phyloP scores from a whole-genome alignment of 2,888 invertebrate species.

The Hydrotaea cyrtoneurina region DNA sequence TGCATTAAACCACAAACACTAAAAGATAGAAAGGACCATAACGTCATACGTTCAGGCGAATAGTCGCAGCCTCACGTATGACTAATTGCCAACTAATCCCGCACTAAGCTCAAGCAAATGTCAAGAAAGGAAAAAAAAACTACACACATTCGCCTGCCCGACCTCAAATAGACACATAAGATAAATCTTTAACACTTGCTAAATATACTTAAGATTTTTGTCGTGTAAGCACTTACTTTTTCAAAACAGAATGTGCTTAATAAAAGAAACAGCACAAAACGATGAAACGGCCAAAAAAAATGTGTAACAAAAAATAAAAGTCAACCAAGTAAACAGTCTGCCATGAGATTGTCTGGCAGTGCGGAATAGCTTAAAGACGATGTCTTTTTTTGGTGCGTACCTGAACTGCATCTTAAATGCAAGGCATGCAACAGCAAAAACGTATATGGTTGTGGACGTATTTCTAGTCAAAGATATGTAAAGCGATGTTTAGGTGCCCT shows the following conservation, averaged over 20 bases:
- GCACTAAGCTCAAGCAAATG: too few species aligned
- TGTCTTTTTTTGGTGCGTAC: conserved; percentile 31
- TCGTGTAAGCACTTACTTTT: conserved; percentile 62
- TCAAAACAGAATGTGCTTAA: conserved; percentile 32
- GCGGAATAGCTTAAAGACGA: too few species aligned
- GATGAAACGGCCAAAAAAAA: conserved; percentile 31
- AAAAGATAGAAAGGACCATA: too few species aligned
- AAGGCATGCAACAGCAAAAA: neutral
- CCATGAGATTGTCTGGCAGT: conserved; percentile 21
- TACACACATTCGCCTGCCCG: neutral
- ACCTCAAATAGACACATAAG: conserved; percentile 36
- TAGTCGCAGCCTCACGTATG: too few species aligned
- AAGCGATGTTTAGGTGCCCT: neutral
- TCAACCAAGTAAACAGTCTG: neutral
- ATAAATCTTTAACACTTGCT: conserved; percentile 70
- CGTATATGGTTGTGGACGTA: neutral
- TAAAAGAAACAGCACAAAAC: conserved; percentile 42
- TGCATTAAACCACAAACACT: too few species aligned
- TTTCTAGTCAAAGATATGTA: neutral
- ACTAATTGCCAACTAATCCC: too few species aligned
- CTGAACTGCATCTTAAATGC: conserved; percentile 58
- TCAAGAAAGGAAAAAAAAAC: neutral
- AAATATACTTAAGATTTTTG: conserved; percentile 70
- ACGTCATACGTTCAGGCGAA: too few species aligned
- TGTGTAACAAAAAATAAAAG: conserved; percentile 60